A percentile compares a stretch with the other conserved stretches of the same genome.
Conservation (phyloP, 2,888 invertebrate species). For the Pegoplata infirma region DNA sequence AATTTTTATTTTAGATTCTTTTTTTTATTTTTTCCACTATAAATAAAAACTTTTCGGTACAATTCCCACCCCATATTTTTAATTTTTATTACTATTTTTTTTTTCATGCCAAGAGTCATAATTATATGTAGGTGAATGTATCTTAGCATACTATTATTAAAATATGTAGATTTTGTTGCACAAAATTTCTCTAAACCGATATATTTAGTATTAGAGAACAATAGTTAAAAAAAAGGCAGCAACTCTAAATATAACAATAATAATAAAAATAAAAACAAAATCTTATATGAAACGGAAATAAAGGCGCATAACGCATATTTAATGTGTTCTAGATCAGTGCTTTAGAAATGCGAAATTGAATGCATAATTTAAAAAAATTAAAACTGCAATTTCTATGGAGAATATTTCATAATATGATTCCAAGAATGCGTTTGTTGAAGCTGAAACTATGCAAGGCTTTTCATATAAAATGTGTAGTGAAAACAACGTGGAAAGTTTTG, state of each 20-base stretch:
- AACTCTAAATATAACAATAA: no score
- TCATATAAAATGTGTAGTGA: no score
- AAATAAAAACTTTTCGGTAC: conserved; percentile 5
- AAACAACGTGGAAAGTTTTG: no score
- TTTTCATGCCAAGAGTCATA: background rate
- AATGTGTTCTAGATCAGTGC: conserved; percentile 61
- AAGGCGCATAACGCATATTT: conserved; percentile 53
- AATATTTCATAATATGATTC: no score
- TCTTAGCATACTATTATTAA: background rate
- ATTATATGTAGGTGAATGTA: background rate
- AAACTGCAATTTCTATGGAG: no score
- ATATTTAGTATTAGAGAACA: background rate
- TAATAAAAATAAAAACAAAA: background rate
- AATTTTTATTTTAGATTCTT: no score
- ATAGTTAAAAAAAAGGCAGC: background rate
- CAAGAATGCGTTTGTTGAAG: background rate
- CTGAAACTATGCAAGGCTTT: background rate
- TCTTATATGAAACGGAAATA: conserved; percentile 45
- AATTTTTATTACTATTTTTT: background rate
- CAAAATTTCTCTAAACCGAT: background rate
- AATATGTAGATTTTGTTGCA: background rate
- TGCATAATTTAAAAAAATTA: no score
- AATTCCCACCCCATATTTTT: background rate
- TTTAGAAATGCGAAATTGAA: conserved; percentile 9
- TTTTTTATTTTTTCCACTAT: no score